These are phyloP conservation scores for Rhynchomys soricoides DNA, from an alignment of 2,113 vertebrate species.

Conservation along the genomic window DNA sequence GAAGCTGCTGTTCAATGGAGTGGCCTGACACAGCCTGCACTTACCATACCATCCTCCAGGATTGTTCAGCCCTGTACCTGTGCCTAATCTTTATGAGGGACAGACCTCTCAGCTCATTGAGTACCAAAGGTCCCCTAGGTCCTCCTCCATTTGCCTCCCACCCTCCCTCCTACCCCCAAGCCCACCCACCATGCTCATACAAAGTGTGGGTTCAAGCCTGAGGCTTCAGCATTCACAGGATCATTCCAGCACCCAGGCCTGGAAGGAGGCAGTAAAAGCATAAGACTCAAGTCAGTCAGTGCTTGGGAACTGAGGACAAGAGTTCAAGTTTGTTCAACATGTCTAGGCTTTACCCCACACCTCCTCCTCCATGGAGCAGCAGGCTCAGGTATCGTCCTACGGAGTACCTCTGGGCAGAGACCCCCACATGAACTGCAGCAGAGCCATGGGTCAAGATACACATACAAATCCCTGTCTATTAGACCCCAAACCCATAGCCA, in stretches of 20 bases:
- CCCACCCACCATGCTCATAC: background rate
- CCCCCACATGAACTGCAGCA: background rate
- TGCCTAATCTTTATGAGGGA: background rate
- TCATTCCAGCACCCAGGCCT: background rate
- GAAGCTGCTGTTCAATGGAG: background rate
- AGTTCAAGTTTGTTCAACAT: background rate
- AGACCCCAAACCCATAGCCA: background rate
- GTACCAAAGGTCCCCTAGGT: background rate
- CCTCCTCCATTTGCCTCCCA: background rate
- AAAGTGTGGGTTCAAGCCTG: background rate
- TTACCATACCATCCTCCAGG: background rate
- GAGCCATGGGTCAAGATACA: background rate
- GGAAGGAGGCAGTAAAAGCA: background rate
- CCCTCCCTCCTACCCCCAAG: rapidly evolving
- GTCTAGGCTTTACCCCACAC: background rate
- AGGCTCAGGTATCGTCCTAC: background rate
- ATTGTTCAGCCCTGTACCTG: background rate
- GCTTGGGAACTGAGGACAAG: background rate
- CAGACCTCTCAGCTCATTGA: background rate
- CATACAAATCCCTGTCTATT: background rate
- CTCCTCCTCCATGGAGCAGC: background rate
- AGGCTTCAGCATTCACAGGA: background rate
- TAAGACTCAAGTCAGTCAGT: background rate
- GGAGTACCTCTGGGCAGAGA: background rate
- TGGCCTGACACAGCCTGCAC: rapidly evolving